Conservation (phyloP, 2,113 vertebrate genomes). For the Tetrax tetrax region DNA sequence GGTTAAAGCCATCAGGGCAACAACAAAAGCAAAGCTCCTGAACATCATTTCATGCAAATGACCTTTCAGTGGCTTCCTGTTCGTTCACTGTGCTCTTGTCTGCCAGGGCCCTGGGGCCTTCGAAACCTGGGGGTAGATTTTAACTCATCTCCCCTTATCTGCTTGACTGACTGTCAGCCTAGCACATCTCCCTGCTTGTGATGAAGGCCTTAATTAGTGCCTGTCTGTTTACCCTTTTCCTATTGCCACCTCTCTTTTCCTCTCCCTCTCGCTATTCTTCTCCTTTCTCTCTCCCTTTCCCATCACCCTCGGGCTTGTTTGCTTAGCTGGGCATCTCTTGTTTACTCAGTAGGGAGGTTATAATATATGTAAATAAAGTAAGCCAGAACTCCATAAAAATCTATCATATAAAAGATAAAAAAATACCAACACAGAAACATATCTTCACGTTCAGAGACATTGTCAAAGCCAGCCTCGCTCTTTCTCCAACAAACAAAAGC, state of each 20-base stretch:
- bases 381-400: constrained; percentile 28
- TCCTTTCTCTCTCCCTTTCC: constrained; percentile 58
- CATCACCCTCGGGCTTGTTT: constrained; percentile 60
- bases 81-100: constrained; percentile 87
- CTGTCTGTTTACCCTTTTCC: constrained; percentile 73
- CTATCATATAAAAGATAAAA: background rate
- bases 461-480: background rate
- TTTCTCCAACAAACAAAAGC: background rate
- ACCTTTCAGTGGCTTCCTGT: constrained; percentile 87
- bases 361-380: constrained; percentile 55
- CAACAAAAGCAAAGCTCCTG: constrained; percentile 78
- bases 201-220: constrained; percentile 93
- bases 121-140: constrained; percentile 89
- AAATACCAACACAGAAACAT: background rate
- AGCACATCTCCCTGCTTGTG: constrained; percentile 88
- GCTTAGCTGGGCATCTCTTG: constrained; percentile 62
- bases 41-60: constrained; percentile 86
- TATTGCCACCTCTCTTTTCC: constrained; percentile 71
- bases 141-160: constrained; percentile 93
- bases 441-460: background rate
- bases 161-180: constrained; percentile 98
- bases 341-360: constrained; percentile 52
- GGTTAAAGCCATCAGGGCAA: constrained; percentile 57
- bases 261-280: constrained; percentile 55
- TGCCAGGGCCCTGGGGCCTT: constrained; percentile 83